These are phyloP conservation scores for Eupithecia pulchellata DNA, from an alignment of 2,888 invertebrate species.

Conservation along the genomic window DNA sequence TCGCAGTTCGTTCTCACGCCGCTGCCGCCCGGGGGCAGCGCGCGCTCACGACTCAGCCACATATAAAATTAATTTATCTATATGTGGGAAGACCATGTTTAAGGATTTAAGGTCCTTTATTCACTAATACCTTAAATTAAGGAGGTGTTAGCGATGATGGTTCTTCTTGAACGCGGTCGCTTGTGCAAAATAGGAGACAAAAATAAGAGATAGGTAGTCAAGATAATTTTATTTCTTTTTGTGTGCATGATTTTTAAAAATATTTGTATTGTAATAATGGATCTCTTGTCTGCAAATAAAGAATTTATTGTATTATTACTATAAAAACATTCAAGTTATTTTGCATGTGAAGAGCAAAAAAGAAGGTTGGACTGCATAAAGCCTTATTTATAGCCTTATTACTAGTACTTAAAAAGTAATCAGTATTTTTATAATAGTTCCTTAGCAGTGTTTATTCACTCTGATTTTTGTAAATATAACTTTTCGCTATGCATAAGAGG, in stretches of 20 bases:
- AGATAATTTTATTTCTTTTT: no score
- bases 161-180: background rate
- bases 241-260: no score
- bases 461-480: background rate
- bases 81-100: conserved; percentile 66
- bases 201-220: background rate
- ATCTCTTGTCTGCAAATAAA: no score
- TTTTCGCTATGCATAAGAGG: no score
- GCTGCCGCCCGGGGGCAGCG: conserved; percentile 77
- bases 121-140: no score
- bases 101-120: no score
- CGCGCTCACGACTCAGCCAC: conserved; percentile 69
- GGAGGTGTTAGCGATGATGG: background rate
- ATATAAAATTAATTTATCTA: conserved; percentile 65
- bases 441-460: background rate
- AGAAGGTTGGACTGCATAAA: background rate
- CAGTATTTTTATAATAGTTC: no score
- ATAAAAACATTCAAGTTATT: background rate
- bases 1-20: conserved; percentile 71
- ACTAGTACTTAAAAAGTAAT: background rate
- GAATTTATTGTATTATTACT: no score
- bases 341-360: background rate
- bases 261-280: no score
- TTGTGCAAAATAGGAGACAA: background rate
- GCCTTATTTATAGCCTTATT: no score